Evolutionary conservation across 2,888 invertebrate genomes (phyloP).

Genomic region (Artemia sinica): DNA sequence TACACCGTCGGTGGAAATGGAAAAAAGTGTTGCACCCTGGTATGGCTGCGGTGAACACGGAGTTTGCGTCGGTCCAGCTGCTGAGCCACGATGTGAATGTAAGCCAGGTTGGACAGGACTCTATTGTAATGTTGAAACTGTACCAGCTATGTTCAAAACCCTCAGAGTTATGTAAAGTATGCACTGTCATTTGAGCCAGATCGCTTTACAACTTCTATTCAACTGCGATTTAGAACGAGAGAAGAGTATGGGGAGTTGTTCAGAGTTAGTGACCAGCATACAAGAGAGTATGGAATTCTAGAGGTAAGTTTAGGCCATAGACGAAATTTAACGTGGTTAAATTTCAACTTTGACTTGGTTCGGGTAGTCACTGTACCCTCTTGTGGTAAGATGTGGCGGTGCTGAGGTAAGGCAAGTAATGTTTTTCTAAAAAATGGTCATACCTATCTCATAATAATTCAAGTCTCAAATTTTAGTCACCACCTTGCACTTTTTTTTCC

Average conservation of each 20-base stretch:
- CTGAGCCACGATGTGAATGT: constrained; percentile 69
- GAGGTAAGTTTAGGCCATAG: constrained; percentile 36
- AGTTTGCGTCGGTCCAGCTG: constrained; percentile 77
- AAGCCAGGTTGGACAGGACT: constrained; percentile 88
- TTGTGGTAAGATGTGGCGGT: no score
- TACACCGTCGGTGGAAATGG: constrained; percentile 15
- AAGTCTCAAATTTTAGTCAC: no score
- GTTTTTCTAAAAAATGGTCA: no score
- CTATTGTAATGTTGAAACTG: constrained; percentile 63
- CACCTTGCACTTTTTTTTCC: no score
- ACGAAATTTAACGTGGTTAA: background rate
- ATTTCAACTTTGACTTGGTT: no score
- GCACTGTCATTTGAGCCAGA: constrained; percentile 85
- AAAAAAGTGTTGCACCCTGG: constrained; percentile 15
- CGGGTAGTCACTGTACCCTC: no score
- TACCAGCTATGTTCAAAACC: constrained; percentile 80
- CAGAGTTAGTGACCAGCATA: constrained; percentile 80
- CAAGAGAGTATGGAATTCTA: constrained; percentile 78
- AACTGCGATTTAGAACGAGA: constrained; percentile 78
- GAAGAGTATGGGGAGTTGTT: constrained; percentile 85
- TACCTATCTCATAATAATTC: no score
- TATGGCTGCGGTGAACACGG: constrained; percentile 68
- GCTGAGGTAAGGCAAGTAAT: no score
- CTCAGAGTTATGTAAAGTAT: constrained; percentile 90
- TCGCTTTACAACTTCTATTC: constrained; percentile 75